Evolutionary conservation across 2,113 vertebrate genomes (phyloP).

Genomic region (Austrofundulus limnaeus): DNA sequence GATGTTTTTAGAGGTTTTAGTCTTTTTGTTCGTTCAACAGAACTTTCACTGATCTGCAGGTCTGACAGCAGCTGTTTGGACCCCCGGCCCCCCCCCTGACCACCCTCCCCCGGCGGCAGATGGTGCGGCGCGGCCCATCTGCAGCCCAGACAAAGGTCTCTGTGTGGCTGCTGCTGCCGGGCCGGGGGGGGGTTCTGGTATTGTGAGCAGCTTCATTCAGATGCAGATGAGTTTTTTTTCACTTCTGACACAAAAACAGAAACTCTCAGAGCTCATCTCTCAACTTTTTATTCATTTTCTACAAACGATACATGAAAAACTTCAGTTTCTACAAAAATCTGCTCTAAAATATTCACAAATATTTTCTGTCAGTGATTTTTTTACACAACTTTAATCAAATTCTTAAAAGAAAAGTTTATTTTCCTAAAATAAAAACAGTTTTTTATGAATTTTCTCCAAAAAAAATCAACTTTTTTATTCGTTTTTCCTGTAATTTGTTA

Average conservation of each 20-base stretch:
- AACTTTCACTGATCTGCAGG: constrained; percentile 53
- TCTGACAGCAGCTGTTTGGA: constrained; percentile 66
- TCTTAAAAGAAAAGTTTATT: too few relatives aligned
- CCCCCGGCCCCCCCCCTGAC: constrained; percentile 9
- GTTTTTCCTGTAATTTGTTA: too few relatives aligned
- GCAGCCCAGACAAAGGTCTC: constrained; percentile 69
- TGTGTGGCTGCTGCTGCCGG: constrained; percentile 74
- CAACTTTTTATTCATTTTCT: neutral
- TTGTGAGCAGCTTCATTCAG: constrained; percentile 74
- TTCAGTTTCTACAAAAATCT: too few relatives aligned
- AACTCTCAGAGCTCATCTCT: neutral
- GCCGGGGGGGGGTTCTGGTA: constrained; percentile 46
- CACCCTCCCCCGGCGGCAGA: constrained; percentile 70
- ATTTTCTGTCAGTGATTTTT: too few relatives aligned
- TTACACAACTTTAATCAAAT: too few relatives aligned
- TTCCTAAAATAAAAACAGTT: too few relatives aligned
- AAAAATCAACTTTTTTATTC: too few relatives aligned
- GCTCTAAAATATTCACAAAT: too few relatives aligned
- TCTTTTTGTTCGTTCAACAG: constrained; percentile 34
- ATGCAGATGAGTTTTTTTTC: constrained; percentile 73
- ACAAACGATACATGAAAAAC: too few relatives aligned
- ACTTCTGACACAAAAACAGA: neutral
- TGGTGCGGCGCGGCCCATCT: constrained; percentile 77
- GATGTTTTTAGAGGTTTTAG: too few relatives aligned
- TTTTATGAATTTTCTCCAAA: too few relatives aligned